Evolutionary conservation across 2,888 invertebrate genomes (phyloP).

Genomic region (Monoplex corrugatus): DNA sequence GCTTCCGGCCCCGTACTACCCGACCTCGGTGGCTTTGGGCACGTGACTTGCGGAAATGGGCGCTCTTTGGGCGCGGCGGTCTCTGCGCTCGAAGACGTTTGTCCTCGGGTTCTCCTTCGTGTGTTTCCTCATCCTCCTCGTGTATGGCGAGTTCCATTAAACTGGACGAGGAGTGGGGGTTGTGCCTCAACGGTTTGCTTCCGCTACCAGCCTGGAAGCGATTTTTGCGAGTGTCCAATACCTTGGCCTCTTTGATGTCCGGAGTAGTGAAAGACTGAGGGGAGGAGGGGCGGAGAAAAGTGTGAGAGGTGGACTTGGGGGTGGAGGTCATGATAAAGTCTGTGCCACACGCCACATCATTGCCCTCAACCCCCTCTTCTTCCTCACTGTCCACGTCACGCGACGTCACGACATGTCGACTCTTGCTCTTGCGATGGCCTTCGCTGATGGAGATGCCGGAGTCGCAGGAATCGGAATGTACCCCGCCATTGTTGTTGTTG

Average conservation of each 20-base stretch:
- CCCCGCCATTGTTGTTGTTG: not conserved
- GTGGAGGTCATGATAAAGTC: constrained; percentile 43
- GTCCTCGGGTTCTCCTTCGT: constrained; percentile 44
- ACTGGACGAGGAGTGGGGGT: constrained; percentile 40
- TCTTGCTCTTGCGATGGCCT: not conserved
- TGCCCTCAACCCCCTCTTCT: constrained; percentile 36
- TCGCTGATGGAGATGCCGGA: constrained; percentile 44
- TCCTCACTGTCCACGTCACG: not conserved
- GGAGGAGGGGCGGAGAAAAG: not conserved
- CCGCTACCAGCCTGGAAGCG: not conserved
- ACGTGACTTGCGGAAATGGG: constrained; percentile 47
- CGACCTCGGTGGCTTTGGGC: constrained; percentile 30
- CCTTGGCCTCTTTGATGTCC: not conserved
- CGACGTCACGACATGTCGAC: not conserved
- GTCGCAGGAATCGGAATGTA: constrained; percentile 48
- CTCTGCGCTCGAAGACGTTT: constrained; percentile 39
- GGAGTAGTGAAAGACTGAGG: not conserved
- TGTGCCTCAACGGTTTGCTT: not conserved
- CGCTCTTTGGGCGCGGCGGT: constrained; percentile 48
- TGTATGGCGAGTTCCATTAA: constrained; percentile 46
- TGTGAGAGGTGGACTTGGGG: constrained; percentile 10
- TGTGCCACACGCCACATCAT: constrained; percentile 41
- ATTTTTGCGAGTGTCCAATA: not conserved
- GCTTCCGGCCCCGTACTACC: not conserved
- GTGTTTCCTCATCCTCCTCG: constrained; percentile 44